Conservation (phyloP, 2,888 invertebrate species). For the Trachelus iudaicus region DNA sequence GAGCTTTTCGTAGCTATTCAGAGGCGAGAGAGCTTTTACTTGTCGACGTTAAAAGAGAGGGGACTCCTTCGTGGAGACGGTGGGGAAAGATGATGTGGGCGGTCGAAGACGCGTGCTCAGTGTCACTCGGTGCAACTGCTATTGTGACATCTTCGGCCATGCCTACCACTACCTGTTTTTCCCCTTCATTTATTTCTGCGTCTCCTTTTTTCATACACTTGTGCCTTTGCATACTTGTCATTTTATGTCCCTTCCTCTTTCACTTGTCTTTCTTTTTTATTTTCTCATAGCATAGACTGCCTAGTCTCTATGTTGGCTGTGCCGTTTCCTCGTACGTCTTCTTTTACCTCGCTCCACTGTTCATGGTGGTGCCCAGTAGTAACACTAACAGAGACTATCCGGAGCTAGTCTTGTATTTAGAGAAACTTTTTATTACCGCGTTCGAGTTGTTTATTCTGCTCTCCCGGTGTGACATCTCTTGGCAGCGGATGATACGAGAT, state of each 20-base stretch:
- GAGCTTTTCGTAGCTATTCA: conserved; percentile 46
- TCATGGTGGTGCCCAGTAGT: neutral
- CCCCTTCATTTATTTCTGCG: conserved; percentile 6
- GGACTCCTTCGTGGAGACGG: conserved; percentile 6
- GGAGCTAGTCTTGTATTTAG: neutral
- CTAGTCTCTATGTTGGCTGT: neutral
- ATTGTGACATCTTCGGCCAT: conserved; percentile 51
- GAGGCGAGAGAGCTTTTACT: conserved; percentile 15
- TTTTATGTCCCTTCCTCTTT: neutral
- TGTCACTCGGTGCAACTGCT: conserved; percentile 53
- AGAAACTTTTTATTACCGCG: neutral
- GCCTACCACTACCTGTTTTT: conserved; percentile 20
- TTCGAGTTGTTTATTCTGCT: neutral
- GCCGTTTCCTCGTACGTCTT: conserved; percentile 19
- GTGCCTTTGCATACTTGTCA: neutral
- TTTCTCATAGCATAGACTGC: neutral
- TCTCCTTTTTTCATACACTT: conserved; percentile 8
- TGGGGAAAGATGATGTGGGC: conserved; percentile 34
- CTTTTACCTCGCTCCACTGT: neutral
- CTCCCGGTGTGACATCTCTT: neutral
- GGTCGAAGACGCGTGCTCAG: conserved; percentile 53
- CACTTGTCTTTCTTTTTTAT: neutral
- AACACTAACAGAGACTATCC: neutral
- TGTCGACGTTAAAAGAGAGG: conserved; percentile 17
- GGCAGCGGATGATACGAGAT: neutral